A percentile compares a stretch with the other conserved stretches of the same genome.
These are phyloP conservation scores for Synergus itoensis DNA, from an alignment of 2,888 invertebrate species.

Conservation along the genomic window DNA sequence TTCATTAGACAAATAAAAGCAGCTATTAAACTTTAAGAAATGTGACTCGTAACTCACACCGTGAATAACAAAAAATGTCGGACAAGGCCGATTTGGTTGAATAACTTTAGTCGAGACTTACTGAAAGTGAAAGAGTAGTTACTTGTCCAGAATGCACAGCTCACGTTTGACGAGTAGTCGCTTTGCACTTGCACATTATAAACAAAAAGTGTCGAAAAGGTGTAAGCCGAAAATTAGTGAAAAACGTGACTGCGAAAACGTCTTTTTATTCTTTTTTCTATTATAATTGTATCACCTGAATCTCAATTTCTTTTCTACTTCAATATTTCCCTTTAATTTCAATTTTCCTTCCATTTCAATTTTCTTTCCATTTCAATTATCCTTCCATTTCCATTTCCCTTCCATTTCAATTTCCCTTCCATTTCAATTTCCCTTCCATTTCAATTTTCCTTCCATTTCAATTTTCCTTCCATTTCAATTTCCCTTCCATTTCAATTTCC, in stretches of 20 bases:
- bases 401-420: too few relatives aligned
- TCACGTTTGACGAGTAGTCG: slow-evolving; percentile 7
- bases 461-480: too few relatives aligned
- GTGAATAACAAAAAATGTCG: slow-evolving; percentile 40
- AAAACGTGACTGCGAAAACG: not conserved
- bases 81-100: slow-evolving; percentile 40
- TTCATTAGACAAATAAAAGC: slow-evolving; percentile 26
- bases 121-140: slow-evolving; percentile 37
- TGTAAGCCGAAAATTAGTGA: not conserved
- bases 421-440: too few relatives aligned
- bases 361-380: too few relatives aligned
- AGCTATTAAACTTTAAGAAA: slow-evolving; percentile 38
- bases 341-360: too few relatives aligned
- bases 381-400: too few relatives aligned
- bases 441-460: too few relatives aligned
- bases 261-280: too few relatives aligned
- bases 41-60: slow-evolving; percentile 31
- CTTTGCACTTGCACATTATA: slow-evolving; percentile 7
- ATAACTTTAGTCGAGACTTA: slow-evolving; percentile 34
- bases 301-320: too few relatives aligned
- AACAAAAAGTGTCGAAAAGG: not conserved
- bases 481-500: too few relatives aligned
- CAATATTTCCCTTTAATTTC: too few relatives aligned
- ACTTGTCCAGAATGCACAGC: slow-evolving; percentile 20
- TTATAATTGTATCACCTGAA: too few relatives aligned